Percentiles rank a stretch among this genome's conserved stretches.
Evolutionary conservation across 1,140 invertebrate species (phyloP).

Genomic region (Achatina immaculata): DNA sequence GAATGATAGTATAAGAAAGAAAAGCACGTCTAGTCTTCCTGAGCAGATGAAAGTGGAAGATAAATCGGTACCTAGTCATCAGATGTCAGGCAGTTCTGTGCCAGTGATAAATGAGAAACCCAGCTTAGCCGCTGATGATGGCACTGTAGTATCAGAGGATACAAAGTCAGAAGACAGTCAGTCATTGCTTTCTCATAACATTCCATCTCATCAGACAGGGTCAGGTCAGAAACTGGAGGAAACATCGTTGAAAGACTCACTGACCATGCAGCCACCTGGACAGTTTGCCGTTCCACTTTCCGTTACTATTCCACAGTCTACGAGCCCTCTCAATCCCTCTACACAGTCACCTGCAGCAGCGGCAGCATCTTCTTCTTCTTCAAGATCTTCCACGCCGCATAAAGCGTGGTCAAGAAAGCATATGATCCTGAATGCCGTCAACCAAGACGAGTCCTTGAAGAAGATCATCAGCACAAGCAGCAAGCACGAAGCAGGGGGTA

Average conservation of each 20-base stretch:
- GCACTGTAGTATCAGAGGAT: not conserved
- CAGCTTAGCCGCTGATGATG: not conserved
- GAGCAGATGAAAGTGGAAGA: not conserved
- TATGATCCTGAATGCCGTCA: slow-evolving; percentile 59
- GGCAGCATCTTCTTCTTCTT: not conserved
- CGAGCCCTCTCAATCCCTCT: slow-evolving; percentile 9
- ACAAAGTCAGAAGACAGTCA: not conserved
- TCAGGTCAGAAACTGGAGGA: not conserved
- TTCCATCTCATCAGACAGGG: not conserved
- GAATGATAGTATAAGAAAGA: slow-evolving; percentile 2
- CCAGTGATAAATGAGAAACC: not conserved
- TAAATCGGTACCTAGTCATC: not conserved
- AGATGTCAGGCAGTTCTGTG: not conserved
- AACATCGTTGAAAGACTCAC: not conserved
- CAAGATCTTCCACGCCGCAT: slow-evolving; percentile 7
- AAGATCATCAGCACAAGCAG: slow-evolving; percentile 40
- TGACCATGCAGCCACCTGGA: not conserved
- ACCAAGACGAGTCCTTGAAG: slow-evolving; percentile 57
- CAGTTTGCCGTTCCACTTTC: slow-evolving; percentile 23
- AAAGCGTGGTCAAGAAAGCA: slow-evolving; percentile 55
- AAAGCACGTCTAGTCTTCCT: slow-evolving; percentile 30
- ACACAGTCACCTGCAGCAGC: not conserved
- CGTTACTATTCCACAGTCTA: slow-evolving; percentile 27
- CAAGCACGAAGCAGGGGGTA: slow-evolving; percentile 29
- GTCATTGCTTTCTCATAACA: not conserved